phyloP scores from a whole-genome alignment of 2,888 invertebrate genomes.

The Cephus spinipes region DNA sequence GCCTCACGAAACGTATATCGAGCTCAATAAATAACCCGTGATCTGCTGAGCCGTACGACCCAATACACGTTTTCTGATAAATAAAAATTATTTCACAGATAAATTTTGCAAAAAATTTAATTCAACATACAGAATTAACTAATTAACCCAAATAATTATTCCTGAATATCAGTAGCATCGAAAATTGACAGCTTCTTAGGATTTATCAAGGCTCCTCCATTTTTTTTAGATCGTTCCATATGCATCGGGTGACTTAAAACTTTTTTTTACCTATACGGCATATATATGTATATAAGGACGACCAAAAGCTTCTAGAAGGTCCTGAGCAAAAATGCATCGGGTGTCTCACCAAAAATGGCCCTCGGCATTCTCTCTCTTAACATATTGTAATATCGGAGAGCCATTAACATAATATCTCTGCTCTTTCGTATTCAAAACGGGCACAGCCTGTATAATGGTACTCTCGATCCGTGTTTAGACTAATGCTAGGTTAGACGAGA shows the following conservation, averaged over 20 bases:
- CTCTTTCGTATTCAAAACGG: constrained; percentile 61
- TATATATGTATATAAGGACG: constrained; percentile 7
- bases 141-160: constrained; percentile 41
- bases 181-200: neutral
- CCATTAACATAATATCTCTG: constrained; percentile 62
- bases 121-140: neutral
- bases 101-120: neutral
- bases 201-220: neutral
- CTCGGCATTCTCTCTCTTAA: constrained; percentile 32
- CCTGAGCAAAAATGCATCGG: constrained; percentile 15
- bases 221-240: constrained; percentile 1
- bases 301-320: neutral
- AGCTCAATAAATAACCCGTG: neutral
- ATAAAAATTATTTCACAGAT: neutral
- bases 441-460: constrained; percentile 53
- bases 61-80: neutral
- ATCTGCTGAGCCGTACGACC: neutral
- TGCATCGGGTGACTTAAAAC: constrained; percentile 8
- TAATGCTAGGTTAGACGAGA: constrained; percentile 57
- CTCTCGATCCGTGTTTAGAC: constrained; percentile 60
- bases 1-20: neutral
- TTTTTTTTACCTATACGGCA: constrained; percentile 17
- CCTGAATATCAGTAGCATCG: constrained; percentile 23
- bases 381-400: constrained; percentile 50
- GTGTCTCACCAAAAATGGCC: constrained; percentile 30